Conservation (phyloP, 2,113 vertebrate species). For the Aleadryas rufinucha region DNA sequence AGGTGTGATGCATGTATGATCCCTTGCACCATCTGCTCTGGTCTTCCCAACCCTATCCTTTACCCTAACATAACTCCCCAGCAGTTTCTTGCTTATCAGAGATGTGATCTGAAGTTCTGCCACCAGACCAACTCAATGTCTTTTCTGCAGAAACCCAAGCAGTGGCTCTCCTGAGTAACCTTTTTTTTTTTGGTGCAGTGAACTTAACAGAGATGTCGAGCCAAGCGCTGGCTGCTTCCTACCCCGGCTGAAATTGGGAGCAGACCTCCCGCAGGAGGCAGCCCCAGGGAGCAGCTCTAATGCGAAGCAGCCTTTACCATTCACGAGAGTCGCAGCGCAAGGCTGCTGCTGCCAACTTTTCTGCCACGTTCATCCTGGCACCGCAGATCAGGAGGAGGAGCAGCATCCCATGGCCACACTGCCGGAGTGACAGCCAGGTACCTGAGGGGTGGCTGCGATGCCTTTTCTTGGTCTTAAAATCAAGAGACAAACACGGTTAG, state of each 20-base stretch:
- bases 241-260: not conserved
- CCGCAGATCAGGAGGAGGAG: not conserved
- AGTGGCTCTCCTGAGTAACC: not conserved
- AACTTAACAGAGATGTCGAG: not conserved
- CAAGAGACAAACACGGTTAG: no score
- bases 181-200: not conserved
- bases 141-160: not conserved
- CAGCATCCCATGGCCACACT: accelerated
- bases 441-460: accelerated
- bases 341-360: not conserved
- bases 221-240: not conserved
- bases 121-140: accelerated
- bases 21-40: not conserved
- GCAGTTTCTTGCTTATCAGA: not conserved
- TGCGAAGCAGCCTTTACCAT: not conserved
- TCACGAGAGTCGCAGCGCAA: accelerated
- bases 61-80: not conserved
- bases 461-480: no score
- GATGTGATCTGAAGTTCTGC: not conserved
- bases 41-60: not conserved
- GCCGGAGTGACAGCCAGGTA: accelerated
- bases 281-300: not conserved
- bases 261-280: not conserved
- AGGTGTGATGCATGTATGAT: not conserved
- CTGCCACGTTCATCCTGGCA: not conserved